Evolutionary conservation across 2,888 invertebrate species (phyloP).

Genomic region (Acanthosepion lycidas): DNA sequence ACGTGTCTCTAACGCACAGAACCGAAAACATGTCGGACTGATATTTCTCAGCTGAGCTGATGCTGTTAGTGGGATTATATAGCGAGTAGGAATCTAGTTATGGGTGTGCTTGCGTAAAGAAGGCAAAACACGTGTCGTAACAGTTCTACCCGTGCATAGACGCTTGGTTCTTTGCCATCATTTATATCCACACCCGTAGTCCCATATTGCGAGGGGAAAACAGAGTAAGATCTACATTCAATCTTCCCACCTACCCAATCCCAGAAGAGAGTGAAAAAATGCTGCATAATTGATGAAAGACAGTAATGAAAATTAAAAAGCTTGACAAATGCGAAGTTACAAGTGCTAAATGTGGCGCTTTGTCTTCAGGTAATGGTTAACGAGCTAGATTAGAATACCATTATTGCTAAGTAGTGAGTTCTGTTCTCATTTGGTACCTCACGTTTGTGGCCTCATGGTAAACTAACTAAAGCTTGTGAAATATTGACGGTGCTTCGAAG

Average conservation of each 20-base stretch:
- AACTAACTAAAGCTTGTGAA: too few relatives aligned
- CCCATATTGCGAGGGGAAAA: background rate
- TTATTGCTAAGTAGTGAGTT: too few relatives aligned
- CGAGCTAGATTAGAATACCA: too few relatives aligned
- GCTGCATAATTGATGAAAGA: too few relatives aligned
- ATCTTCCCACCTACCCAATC: background rate
- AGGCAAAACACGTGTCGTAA: background rate
- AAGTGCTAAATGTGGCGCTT: too few relatives aligned
- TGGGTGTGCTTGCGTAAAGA: background rate
- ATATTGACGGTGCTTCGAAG: too few relatives aligned
- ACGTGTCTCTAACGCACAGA: background rate
- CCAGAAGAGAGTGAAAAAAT: background rate
- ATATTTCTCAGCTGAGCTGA: background rate
- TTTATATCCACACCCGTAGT: background rate
- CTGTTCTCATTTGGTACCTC: too few relatives aligned
- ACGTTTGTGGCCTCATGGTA: too few relatives aligned
- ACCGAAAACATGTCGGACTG: too few relatives aligned
- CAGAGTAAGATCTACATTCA: background rate
- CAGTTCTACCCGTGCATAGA: background rate
- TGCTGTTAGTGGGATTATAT: background rate
- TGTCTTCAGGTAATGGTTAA: too few relatives aligned
- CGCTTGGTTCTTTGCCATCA: background rate
- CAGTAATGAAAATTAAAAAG: too few relatives aligned
- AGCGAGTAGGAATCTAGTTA: background rate
- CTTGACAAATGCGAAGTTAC: too few relatives aligned